phyloP scores from a whole-genome alignment of 1,140 invertebrate genomes.

The Papilio machaon region DNA sequence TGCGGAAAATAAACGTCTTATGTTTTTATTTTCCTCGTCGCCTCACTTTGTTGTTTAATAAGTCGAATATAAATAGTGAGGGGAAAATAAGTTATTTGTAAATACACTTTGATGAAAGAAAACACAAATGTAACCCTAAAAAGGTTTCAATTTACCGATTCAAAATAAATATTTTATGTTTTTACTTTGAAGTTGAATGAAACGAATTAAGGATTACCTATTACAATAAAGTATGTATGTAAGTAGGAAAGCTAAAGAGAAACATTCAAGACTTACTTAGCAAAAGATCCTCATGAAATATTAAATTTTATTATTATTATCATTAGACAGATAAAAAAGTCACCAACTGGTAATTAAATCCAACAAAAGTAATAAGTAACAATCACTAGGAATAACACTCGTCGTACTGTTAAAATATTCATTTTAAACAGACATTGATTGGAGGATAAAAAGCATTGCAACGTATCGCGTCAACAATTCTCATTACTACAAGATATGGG shows the following conservation, averaged over 20 bases:
- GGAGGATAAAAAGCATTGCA: background rate
- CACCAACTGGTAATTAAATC: background rate
- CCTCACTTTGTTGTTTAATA: constrained; percentile 34
- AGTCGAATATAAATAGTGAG: constrained; percentile 23
- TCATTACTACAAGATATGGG: background rate
- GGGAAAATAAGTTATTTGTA: constrained; percentile 23
- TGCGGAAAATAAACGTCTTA: constrained; percentile 47
- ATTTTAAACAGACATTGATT: background rate
- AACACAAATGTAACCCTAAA: background rate
- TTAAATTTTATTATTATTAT: background rate
- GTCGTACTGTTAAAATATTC: no score
- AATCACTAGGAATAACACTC: background rate
- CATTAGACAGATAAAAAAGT: background rate
- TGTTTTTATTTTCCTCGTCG: constrained; percentile 46
- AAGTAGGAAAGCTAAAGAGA: background rate
- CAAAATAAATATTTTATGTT: background rate
- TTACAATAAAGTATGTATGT: background rate
- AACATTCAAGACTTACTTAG: background rate
- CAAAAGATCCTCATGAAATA: no score
- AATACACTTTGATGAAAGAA: constrained; percentile 14
- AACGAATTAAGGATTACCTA: no score
- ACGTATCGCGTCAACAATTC: background rate
- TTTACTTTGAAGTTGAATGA: background rate
- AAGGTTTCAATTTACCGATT: background rate
- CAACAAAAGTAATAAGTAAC: background rate